Evolutionary conservation across 2,888 invertebrate genomes (phyloP), one percentile per base, ranked within the genome.

Genomic region (Bellardia pandia): DNA sequence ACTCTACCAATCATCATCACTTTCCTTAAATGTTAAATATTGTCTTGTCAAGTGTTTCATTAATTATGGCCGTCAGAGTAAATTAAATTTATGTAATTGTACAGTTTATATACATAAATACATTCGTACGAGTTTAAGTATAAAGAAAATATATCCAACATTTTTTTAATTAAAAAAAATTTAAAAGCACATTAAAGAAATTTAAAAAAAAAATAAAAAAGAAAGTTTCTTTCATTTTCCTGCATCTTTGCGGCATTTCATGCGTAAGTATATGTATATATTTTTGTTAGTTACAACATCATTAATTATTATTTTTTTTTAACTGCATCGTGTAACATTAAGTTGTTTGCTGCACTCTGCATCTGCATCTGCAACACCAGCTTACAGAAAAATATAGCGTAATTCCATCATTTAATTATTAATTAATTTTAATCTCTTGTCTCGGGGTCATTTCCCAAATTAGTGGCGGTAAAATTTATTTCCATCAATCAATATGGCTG

Each of bases 81-180:
- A 87, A 87, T 84, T 83, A 71, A 83, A 80, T 83, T 60, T 69
- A 85, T 77, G 42, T 75, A 78, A 85, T 85, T 56, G 86, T 85
- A 89, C 86, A 81, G 88, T 90, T 88, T 86, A 83, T 76, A 80
- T 69, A 82, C 37, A 80, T 64, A 85, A 51, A 69, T 86, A 77
- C 64, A 77, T 78, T 56, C 37, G 87, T 88, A 89, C 56, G 66
- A 81, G 74, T 85, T 89, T 89, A 89, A 71, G 86, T 88, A 90
- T 69, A 79, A 45, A 56, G 30, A 75, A 69, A 69, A 79, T 69
- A 79, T 79, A 72, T 77, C 33, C 16, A 58, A 68, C 3, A 66
- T 77, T 81, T 84, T 85, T 82, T 72, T 60, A 76, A 76, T 71
- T 51, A 75, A 68, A 76, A 37, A 76, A 58, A 60, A n/a, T 68